Percentiles rank a stretch among this genome's conserved stretches.
These are phyloP conservation scores for Dromiciops gliroides DNA, from an alignment of 2,113 vertebrate species.

Conservation along the genomic window DNA sequence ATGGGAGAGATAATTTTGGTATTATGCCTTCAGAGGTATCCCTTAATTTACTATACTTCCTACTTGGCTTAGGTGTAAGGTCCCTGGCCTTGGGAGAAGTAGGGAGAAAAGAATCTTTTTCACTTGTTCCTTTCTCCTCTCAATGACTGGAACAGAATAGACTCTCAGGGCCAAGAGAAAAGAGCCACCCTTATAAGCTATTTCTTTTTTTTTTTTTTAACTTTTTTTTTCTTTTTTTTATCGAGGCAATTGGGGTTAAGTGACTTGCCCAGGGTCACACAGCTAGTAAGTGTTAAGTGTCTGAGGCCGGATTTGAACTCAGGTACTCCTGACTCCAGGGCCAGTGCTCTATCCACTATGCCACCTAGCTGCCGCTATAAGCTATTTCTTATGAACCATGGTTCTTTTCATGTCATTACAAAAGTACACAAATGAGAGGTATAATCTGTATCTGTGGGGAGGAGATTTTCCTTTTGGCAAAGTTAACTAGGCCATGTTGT, in stretches of 20 bases:
- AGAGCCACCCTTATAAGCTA: background rate
- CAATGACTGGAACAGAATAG: background rate
- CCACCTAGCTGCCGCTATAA: background rate
- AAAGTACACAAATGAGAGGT: background rate
- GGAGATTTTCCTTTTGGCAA: background rate
- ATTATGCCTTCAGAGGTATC: background rate
- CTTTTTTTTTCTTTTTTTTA: too few species aligned
- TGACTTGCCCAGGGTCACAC: too few species aligned
- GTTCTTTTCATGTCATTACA: background rate
- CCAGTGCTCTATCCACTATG: too few species aligned
- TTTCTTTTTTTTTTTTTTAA: too few species aligned
- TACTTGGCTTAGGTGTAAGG: background rate
- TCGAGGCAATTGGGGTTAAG: too few species aligned
- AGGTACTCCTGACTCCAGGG: too few species aligned
- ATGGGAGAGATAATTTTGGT: too few species aligned
- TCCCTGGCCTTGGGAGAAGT: background rate
- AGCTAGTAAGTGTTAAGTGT: too few species aligned
- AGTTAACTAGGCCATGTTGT: background rate
- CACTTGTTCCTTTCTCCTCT: background rate
- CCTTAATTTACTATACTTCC: background rate
- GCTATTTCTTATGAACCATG: background rate
- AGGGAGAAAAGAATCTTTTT: background rate
- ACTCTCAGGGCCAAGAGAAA: background rate
- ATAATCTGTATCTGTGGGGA: background rate
- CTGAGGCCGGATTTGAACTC: too few species aligned